Evolutionary conservation across 2,113 vertebrate species (phyloP), one percentile per base, ranked within the genome.

Genomic region (Stomatorhinus ivindoensis): DNA sequence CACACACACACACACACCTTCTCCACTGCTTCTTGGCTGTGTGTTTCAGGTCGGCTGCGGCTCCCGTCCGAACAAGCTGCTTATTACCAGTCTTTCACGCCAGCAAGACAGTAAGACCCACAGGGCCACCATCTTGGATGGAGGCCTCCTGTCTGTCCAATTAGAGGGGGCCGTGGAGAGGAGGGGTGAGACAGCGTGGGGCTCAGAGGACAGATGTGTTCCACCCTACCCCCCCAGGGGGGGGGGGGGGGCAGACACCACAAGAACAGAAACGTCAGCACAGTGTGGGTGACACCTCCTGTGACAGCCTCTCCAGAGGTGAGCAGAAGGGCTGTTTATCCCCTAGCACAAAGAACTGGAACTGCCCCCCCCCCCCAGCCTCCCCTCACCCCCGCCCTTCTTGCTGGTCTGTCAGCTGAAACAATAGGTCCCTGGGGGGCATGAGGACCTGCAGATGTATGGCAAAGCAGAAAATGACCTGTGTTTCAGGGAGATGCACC

Each of bases 251-350:
- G 17, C 47, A 53, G 73, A 65, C 27, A n/a, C 8, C 58, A 42
- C 51, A 10, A 82, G 51, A 51, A 83, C 39, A 47, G 47, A 17
- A 44, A 92, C 92, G 92, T 93, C 92, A 89, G 88, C 90, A 90
- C 86, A 89, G 88, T 85, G 42, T 69, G 35, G n/a, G 44, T 31
- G 58, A 61, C 65, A 86, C 87, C 82, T 31, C 39, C 82, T 48
- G 86, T 89, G 90, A 90, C 82, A 10, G 4, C 1, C 88, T 90
- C 89, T 91, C 89, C 89, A 42, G 76, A 47, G 86, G 90, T 92
- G 91, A 89, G 24, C 55, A 86, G 80, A 76, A 90, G 24, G 47
- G 13, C 46, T 31, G n/a, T 51, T 55, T 51, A 42, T 39, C 8
- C 15, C 47, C 10, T 4, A 2, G 35, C 86, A 87, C 86, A 61